Base-by-base conservation (phyloP, 2,113 vertebrate genomes). In the Cephalopterus ornatus region DNA sequence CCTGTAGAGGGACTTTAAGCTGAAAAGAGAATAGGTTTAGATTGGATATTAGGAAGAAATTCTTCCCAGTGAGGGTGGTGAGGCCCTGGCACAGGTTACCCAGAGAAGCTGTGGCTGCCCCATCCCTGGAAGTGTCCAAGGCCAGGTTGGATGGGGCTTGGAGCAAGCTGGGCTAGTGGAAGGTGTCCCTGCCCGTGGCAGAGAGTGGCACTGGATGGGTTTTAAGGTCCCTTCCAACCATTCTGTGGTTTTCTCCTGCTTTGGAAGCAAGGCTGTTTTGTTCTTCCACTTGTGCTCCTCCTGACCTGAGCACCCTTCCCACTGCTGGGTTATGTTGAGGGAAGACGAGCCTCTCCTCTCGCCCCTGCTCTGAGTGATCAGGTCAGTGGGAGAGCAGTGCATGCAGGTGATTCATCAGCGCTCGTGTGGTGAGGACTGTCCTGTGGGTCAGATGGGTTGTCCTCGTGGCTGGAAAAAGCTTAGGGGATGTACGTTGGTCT, bases 21-120 rank as follows among this genome's bases (percentile, higher is more conserved):
- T 28, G 17, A 19, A 62, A 39, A 41, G 30, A 20, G 42, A 14
- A 26, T 14, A 62, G 55, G 8, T 41, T 4, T 35, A 23, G 14
- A 11, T 55, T 21, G 62, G 4, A 35, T 55, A 12, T 62, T 46
- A 35, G 39, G 55, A 35, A 13, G 55, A 7, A 83, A 55, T 30
- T 27, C 9, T 21, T 30, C 27, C 7, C 20, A 22, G 11, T 32
- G 7, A 62, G 55, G 16, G 5, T 27, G 14, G 2, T 0, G 3
- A 61, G 21, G 30, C 30, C 18, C 26, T 58, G 42, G 37, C 32
- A 62, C 15, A 75, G 70, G 12, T 0, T 30, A 16, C 11, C 33
- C 70, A 39, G 33, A 53, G 53, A 10, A 68, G 23, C n/a, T 59
- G 28, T 52, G 39, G 33, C 61, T 82, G 46, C 9, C 21, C 12